Evolutionary conservation across 2,113 vertebrate species (phyloP).

Genomic region (Clarias gariepinus): DNA sequence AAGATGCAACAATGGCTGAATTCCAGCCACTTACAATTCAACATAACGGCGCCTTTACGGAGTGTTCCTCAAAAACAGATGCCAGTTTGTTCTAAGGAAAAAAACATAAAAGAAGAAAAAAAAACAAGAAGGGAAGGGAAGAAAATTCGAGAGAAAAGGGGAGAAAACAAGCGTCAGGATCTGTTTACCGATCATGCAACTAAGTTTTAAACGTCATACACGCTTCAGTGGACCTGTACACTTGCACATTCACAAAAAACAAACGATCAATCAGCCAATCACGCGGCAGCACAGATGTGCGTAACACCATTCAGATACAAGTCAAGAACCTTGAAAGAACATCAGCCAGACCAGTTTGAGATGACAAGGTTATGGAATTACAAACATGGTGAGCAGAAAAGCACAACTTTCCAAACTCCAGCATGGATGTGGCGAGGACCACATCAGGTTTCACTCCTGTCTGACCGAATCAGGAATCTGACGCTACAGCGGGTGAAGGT

Average conservation of each 20-base stretch:
- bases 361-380: background rate
- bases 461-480: background rate
- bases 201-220: constrained; percentile 55
- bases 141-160: constrained; percentile 55
- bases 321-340: background rate
- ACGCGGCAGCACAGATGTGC: background rate
- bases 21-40: constrained; percentile 77
- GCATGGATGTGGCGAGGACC: background rate
- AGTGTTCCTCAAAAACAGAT: constrained; percentile 81
- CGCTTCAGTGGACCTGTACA: background rate
- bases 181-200: constrained; percentile 54
- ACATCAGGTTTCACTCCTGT: background rate
- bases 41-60: constrained; percentile 68
- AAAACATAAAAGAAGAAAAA: constrained; percentile 53
- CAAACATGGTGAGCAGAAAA: background rate
- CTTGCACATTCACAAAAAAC: background rate
- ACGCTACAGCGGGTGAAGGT: background rate
- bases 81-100: constrained; percentile 81
- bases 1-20: constrained; percentile 52
- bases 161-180: constrained; percentile 52
- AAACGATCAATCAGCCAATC: background rate
- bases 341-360: background rate
- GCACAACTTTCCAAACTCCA: background rate
- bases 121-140: constrained; percentile 48
- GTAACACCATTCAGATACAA: background rate